Evolutionary conservation across 2,888 invertebrate genomes (phyloP), one percentile per base, ranked within the genome.

Genomic region (Bombylius discolor): DNA sequence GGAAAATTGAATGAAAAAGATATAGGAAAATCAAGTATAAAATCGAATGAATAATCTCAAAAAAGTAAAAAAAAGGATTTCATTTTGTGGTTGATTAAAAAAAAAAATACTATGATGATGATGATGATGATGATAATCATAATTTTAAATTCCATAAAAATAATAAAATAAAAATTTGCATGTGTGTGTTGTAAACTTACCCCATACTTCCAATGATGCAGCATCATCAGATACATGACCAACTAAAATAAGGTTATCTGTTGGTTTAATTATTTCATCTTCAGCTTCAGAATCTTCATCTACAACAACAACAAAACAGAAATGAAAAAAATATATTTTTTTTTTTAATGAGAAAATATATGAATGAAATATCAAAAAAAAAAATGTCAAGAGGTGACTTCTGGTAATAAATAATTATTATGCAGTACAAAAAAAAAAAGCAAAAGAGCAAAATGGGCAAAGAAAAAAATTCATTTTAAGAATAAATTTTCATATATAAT

Each of bases 201-300:
- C 84, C 78, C 90, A 87, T 47, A 96, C 84, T 81, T 96, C 95
- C 62, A 97, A 75, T 51, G 87, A 79, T 67, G 90, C 89, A 13
- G 88, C 84, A 74, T 93, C 92, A 63, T 87, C 89, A 64, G 90
- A 85, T 1, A 92, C 88, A 68, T 87, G 89, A 0, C 92, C 95
- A 1, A 90, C 84, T 13, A 93, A 74, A 32, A 98, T 78, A 32
- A 98, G 77, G 74, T 97, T 98, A 70, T 98, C 98, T 58, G 81
- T 82, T 0, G 87, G 81, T 71, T 90, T 89, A 50, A 98, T 90
- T 49, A 86, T 78, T 68, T 92, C 90, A 72, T 98, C 93, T 65
- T 94, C 94, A 64, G 87, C 87, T 65, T 95, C 89, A 42, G 89
- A 88, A 66, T 83, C 75, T 11, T 71, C 68, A 51, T 12, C 5